These are phyloP conservation scores for Hycleus phaleratus DNA, from an alignment of 1,140 invertebrate species.

Conservation along the genomic window DNA sequence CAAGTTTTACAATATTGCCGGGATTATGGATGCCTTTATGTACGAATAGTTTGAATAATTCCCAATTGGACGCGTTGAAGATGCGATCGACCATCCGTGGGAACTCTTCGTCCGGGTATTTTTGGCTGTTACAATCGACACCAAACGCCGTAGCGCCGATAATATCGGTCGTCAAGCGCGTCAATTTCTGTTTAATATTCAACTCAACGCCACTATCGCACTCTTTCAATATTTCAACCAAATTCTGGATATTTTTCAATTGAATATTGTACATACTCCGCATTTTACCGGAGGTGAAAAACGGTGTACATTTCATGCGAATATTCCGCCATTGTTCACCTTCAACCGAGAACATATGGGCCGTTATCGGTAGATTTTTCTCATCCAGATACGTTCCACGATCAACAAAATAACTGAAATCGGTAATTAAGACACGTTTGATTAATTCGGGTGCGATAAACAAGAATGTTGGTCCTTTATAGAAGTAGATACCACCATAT, in stretches of 20 bases:
- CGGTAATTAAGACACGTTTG: conserved; percentile 42
- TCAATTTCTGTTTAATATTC: conserved; percentile 8
- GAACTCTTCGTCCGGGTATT: conserved; percentile 39
- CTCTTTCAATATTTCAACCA: neutral
- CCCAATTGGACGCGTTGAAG: conserved; percentile 6
- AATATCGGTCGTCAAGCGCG: conserved; percentile 12
- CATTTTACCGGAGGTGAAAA: conserved; percentile 46
- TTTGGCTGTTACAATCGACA: conserved; percentile 42
- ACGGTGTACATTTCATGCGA: conserved; percentile 40
- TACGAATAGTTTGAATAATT: conserved; percentile 29
- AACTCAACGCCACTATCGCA: neutral
- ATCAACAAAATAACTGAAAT: conserved; percentile 45
- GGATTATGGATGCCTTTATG: conserved; percentile 5
- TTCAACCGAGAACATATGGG: conserved; percentile 41
- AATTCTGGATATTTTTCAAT: conserved; percentile 3
- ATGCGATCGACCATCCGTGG: conserved; percentile 2
- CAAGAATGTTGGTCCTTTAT: conserved; percentile 18
- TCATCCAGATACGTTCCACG: conserved; percentile 39
- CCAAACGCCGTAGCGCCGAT: conserved; percentile 40
- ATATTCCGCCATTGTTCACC: conserved; percentile 44
- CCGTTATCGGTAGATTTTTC: conserved; percentile 42
- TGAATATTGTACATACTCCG: conserved; percentile 40
- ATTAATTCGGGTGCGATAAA: conserved; percentile 45
- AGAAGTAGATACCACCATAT: conserved; percentile 17
- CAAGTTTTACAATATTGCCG: conserved; percentile 5